These are phyloP conservation scores for Arge pagana DNA, from an alignment of 2,888 invertebrate genomes.

Conservation along the genomic window DNA sequence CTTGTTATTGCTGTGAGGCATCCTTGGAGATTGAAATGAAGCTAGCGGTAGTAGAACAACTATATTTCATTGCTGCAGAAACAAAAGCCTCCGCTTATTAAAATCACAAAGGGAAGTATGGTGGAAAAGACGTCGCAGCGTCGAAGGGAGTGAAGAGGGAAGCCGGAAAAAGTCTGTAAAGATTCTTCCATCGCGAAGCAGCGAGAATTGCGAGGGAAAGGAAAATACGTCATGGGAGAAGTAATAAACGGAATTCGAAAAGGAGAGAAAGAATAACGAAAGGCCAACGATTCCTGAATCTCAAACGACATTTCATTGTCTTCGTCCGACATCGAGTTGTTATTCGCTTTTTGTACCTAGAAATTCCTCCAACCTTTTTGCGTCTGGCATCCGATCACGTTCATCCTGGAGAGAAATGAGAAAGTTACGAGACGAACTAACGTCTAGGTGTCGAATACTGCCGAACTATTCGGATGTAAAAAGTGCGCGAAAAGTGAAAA, in stretches of 20 bases:
- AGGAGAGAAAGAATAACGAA: constrained; percentile 45
- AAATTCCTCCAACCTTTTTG: no score
- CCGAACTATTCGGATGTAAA: no score
- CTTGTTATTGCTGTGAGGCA: not conserved
- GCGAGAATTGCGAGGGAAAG: constrained; percentile 2
- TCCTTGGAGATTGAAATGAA: no score
- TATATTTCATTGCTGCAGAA: constrained; percentile 4
- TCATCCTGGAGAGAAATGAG: no score
- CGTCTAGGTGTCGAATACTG: no score
- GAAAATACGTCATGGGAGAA: constrained; percentile 14
- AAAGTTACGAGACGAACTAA: no score
- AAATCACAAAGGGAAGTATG: constrained; percentile 43
- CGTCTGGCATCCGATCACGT: no score
- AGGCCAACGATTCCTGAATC: constrained; percentile 48
- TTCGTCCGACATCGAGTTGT: no score
- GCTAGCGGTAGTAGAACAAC: no score
- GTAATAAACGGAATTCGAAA: no score
- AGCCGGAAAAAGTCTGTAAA: constrained; percentile 10
- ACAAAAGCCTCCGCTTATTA: constrained; percentile 38
- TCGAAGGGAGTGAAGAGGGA: constrained; percentile 24
- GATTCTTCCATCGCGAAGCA: not conserved
- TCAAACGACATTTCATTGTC: constrained; percentile 55
- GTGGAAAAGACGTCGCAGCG: constrained; percentile 28
- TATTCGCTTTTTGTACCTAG: no score
- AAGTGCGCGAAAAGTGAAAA: no score